Conservation (phyloP, 2,797 vertebrate genomes). For the Lagodon rhomboides region DNA sequence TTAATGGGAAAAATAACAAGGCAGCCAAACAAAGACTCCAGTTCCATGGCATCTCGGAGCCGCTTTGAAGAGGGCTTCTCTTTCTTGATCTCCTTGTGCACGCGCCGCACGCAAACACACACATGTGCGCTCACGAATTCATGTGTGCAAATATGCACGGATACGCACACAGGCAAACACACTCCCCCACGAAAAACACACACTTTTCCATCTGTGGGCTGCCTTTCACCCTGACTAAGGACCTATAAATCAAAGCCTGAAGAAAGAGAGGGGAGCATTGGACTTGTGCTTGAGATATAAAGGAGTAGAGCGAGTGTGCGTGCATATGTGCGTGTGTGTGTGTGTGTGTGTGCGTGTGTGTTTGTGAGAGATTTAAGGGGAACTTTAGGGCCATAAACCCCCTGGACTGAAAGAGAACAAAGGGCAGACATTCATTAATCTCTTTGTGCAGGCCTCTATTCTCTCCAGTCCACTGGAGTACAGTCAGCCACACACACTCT, state of each 20-base stretch:
- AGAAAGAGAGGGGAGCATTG: conserved; percentile 50
- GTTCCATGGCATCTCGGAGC: conserved; percentile 56
- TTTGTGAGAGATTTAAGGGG: conserved; percentile 62
- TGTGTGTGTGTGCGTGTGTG: conserved; percentile 29
- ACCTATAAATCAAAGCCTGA: conserved; percentile 70
- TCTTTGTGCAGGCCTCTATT: conserved; percentile 59
- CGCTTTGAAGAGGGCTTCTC: conserved; percentile 66
- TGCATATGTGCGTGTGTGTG: conserved; percentile 13
- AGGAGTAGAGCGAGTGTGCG: conserved; percentile 23
- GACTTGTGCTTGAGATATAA: conserved; percentile 60
- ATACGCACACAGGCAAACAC: conserved; percentile 32
- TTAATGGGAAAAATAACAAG: conserved; percentile 79
- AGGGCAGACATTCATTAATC: conserved; percentile 76
- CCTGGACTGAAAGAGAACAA: conserved; percentile 66
- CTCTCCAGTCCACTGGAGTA: conserved; percentile 44
- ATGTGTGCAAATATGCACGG: conserved; percentile 36
- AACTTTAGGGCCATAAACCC: conserved; percentile 68
- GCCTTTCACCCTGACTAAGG: conserved; percentile 55
- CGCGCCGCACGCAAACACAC: conserved; percentile 23
- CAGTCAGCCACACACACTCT: conserved; percentile 51
- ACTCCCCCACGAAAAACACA: conserved; percentile 34
- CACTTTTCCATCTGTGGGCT: conserved; percentile 64
- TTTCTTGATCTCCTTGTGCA: conserved; percentile 38
- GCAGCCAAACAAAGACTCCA: conserved; percentile 75
- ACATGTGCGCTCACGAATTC: neutral